These are phyloP conservation scores for Stenopsyche tienmushanensis DNA, from an alignment of 1,140 invertebrate species.

Conservation along the genomic window DNA sequence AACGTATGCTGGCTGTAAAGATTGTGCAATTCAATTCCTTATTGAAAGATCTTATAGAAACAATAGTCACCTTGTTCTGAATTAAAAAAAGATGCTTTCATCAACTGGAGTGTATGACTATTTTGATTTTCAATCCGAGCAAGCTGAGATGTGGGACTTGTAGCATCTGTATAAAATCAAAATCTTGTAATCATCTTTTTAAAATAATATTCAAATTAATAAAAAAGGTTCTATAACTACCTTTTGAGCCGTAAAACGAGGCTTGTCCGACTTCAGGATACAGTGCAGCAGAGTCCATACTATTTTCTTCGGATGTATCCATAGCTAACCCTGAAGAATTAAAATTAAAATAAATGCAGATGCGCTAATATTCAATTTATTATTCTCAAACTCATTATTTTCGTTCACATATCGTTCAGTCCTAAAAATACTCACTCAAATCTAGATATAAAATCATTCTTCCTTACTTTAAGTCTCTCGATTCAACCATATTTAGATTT, in stretches of 20 bases:
- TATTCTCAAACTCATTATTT: too few species aligned
- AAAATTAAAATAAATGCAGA: not conserved
- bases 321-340: slow-evolving; percentile 47
- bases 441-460: too few species aligned
- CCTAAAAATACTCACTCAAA: too few species aligned
- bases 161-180: slow-evolving; percentile 16
- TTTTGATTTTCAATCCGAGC: slow-evolving; percentile 47
- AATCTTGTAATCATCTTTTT: not conserved
- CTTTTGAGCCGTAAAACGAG: slow-evolving; percentile 32
- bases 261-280: slow-evolving; percentile 32
- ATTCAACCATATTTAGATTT: too few species aligned
- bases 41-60: too few species aligned
- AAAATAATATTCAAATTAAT: not conserved
- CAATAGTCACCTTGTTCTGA: slow-evolving; percentile 19
- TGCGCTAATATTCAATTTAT: not conserved
- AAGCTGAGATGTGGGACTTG: slow-evolving; percentile 50
- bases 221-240: slow-evolving; percentile 9
- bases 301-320: slow-evolving; percentile 50
- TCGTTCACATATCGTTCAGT: too few species aligned
- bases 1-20: not conserved
- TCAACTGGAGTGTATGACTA: slow-evolving; percentile 66
- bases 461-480: too few species aligned
- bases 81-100: slow-evolving; percentile 80
- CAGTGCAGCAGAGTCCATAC: slow-evolving; percentile 45
- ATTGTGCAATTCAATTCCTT: too few species aligned